Evolutionary conservation across 2,113 vertebrate species (phyloP).

Genomic region (Motacilla tschutschensis): DNA sequence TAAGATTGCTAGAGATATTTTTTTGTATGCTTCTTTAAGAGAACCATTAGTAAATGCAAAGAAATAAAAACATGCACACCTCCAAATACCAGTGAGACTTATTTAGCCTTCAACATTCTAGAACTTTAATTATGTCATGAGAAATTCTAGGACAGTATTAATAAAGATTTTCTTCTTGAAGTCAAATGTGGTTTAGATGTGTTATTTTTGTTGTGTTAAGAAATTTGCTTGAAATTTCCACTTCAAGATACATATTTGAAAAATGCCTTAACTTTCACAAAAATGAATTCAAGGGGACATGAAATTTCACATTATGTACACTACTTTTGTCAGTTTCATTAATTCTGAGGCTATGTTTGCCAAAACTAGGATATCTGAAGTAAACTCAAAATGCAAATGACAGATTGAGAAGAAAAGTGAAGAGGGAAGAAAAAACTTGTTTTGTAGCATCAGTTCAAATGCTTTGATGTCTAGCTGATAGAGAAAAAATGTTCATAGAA

Average conservation of each 20-base stretch:
- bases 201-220: not conserved
- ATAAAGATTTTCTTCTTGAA: not conserved
- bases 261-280: not conserved
- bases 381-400: constrained; percentile 29
- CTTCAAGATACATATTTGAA: not conserved
- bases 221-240: not conserved
- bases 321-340: constrained; percentile 22
- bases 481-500: not conserved
- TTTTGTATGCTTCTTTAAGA: not conserved
- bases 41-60: not conserved
- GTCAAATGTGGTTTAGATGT: not conserved
- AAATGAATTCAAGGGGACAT: not conserved
- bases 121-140: not conserved
- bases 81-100: not conserved
- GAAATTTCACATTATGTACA: not conserved
- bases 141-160: not conserved
- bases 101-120: not conserved
- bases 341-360: constrained; percentile 39
- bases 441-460: not conserved
- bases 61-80: not conserved
- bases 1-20: not conserved
- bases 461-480: not conserved
- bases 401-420: constrained; percentile 9
- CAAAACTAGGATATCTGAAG: constrained; percentile 39
- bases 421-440: not conserved